Base-by-base conservation (phyloP, 2,113 vertebrate species). In the Stictonetta naevosa region DNA sequence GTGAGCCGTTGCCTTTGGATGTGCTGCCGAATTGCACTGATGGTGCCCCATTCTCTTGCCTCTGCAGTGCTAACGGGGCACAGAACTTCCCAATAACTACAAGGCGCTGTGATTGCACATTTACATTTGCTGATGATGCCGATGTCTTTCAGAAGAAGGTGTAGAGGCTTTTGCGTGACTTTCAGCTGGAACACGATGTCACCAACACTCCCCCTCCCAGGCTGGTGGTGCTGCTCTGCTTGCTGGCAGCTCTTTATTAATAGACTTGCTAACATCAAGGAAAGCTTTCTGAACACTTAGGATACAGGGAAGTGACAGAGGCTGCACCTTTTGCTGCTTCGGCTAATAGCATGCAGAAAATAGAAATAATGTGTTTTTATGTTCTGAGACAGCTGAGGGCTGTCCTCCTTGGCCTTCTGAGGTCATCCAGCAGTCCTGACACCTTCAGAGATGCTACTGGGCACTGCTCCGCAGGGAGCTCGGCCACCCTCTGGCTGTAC, bases 201-300 rank as follows among this genome's bases (percentile, higher is more conserved):
- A 86, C 83, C 81, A 92, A 73, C 80, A 76, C 86, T 93, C 80
- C 90, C 73, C 64, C 77, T 92, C 44, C 69, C 50, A 75, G 66
- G 83, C 93, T 89, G 86, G 83, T 89, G 63, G 83, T 91, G 63
- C 83, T 74, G 84, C 76, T 95, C 86, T 97, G 91, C 96, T 96
- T 95, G 90, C 95, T 79, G 82, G 80, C 83, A 82, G 60, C 0
- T 25, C 71, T 95, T 95, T 93, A 96, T 96, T 96, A 96, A 95
- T 93, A 96, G 86, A 95, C 74, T 95, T 95, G 96, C 92, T 85
- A 96, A 85, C 92, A 94, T 92, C 95, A 96, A 92, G 75, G 71
- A 89, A 94, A 95, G 88, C 74, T 94, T 96, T 88, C 88, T 44
- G 86, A 96, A 82, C 74, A 73, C 40, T 92, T 76, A 33, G 83